Base-by-base conservation (phyloP, 2,888 invertebrate genomes). In the Ennomos erosarius region DNA sequence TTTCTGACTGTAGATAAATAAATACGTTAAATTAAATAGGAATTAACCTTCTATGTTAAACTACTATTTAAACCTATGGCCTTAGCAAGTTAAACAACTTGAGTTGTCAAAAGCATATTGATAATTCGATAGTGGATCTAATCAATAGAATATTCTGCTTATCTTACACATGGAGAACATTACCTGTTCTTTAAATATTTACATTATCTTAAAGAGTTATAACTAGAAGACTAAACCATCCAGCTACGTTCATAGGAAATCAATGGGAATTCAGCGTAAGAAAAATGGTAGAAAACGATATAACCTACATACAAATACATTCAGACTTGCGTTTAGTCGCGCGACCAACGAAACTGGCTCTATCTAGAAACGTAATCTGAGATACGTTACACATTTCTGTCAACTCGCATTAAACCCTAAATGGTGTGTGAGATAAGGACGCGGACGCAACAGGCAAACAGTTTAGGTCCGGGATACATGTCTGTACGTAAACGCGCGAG, bases 151-250 rank as follows among this genome's bases (percentile, higher is more conserved):
- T 26, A 26, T 26, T 54, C 12, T 51, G 45, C 11, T 47, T 63
- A 62, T 61, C 59, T 58, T 61, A 67, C 62, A 67, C 52, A 45
- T 12, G 44, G 51, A 59, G 51, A 55, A 67, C 53, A 44, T 26
- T 57, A 55, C 57, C 46, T 45, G 59, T 57, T 40, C 43, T 16
- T 48, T 52, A 61, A 59, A 60, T 62, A 65, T 46, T 50, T 56
- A 51, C 50, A 50, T 39, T 38, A 43, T 6, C 35, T 33, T 38
- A 12, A 43, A 0, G 38, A 33, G 11, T 26, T 13, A 47, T 37
- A 9, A 16, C 26, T 26, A 26, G 26, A 26, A 26, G 26, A 16
- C 16, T 50, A 38, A 34, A 40, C 8, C 35, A 11, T 40, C 42
- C 43, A 12, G 8, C 11, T 11, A 38, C 16, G 9, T 16, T 2